Base-by-base conservation (phyloP, 2,797 vertebrate species). In the Pipistrellus kuhlii region DNA sequence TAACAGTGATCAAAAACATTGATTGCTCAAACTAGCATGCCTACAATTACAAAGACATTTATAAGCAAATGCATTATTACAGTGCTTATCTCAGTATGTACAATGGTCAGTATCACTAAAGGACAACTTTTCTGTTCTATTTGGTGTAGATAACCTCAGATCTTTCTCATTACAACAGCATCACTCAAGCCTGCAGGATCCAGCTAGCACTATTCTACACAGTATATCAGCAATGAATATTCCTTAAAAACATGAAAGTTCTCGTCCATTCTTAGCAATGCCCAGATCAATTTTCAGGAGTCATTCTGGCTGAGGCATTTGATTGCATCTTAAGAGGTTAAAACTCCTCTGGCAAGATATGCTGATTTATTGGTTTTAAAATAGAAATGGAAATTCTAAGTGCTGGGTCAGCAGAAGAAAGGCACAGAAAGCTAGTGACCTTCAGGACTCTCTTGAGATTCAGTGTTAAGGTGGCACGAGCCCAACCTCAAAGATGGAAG, bases 321-420 rank as follows among this genome's bases (percentile, higher is more conserved):
- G 95, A 97, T 95, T 96, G 86, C 94, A 91, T 97, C 73, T 93
- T 95, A 93, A 89, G 95, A 97, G 97, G 95, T 96, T 97, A 96
- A 97, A 97, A 97, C 83, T 96, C 96, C 87, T 88, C 91, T 48
- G 77, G 95, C 91, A 94, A 97, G 71, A 92, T 94, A 95, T 88
- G 94, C 94, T 97, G 96, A 97, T 97, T 94, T 97, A 97, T 96
- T 96, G 94, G 91, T 95, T 96, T 96, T 85, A 94, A 95, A 96
- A 96, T 96, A 95, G 95, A 96, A 97, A 97, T 97, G 86, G 92
- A 97, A 96, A 89, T 82, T 96, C 76, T 94, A 93, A 96, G 77
- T 95, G 96, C 97, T 94, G 68, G 66, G 78, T 96, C 95, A 97
- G 97, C 96, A 96, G 85, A 96, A 91, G n/a, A 27, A 88, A 95